Percentiles rank a stretch among this genome's conserved stretches.
Conservation (phyloP, 2,113 vertebrate genomes). For the Oncorhynchus mykiss region DNA sequence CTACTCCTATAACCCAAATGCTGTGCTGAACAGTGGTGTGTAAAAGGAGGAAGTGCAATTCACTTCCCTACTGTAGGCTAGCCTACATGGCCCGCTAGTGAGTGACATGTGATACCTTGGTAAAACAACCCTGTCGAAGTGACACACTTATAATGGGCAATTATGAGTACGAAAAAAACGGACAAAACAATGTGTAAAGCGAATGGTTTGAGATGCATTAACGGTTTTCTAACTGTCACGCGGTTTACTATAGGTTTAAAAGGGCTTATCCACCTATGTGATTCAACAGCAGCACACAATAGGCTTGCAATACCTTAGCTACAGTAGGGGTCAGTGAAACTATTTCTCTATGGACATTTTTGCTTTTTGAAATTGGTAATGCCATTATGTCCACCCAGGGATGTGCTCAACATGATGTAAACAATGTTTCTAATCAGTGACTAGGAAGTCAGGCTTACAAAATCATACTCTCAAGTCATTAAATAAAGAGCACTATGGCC, state of each 20-base stretch:
- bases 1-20: not conserved
- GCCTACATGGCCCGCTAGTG: too few species aligned
- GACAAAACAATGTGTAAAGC: not conserved
- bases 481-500: too few species aligned
- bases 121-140: not conserved
- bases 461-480: too few species aligned
- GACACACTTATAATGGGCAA: not conserved
- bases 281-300: too few species aligned
- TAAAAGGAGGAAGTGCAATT: conserved; percentile 73
- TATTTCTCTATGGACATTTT: not conserved
- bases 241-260: too few species aligned
- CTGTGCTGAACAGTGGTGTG: conserved; percentile 16
- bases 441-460: too few species aligned
- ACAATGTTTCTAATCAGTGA: too few species aligned
- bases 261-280: not conserved
- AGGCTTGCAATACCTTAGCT: not conserved
- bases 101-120: conserved; percentile 71
- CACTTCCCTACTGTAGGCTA: conserved; percentile 66
- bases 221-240: too few species aligned
- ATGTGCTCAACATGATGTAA: too few species aligned
- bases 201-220: not conserved
- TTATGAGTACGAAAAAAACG: not conserved
- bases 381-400: too few species aligned
- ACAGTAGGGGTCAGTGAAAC: not conserved
- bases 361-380: not conserved